Evolutionary conservation across 1,140 invertebrate species (phyloP), one percentile per base, ranked within the genome.

Genomic region (Coptotermes formosanus): DNA sequence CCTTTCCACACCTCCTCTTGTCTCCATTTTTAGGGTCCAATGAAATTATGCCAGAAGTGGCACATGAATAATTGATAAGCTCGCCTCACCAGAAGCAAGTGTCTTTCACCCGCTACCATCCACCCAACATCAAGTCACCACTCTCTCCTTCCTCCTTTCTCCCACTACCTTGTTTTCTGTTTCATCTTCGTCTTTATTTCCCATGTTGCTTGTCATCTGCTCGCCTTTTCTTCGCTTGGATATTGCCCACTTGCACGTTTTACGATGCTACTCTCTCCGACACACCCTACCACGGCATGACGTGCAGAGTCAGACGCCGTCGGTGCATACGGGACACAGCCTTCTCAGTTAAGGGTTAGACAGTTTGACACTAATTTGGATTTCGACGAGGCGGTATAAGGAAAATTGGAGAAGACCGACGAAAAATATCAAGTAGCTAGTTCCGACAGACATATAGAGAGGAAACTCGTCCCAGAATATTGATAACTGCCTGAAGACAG

Each of bases 361-460:
- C 64, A 75, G 64, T 75, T 75, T 75, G 64, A 75, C 64, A 75
- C n/a, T 75, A 75, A 75, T 75, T 75, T 75, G 64, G 64, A 75
- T n/a, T 75, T 75, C 3, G 64, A 30, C 64, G 64, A 75, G 64
- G 25, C 64, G n/a, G 64, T 75, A 7, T 75, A 75, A 75, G 64
- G n/a, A 75, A 75, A 75, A 75, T 30, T 75, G 64, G 25, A 25
- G 64, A 75, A 75, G 25, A 75, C 64, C 64, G 6, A 25, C 8
- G 3, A 16, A 75, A 75, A 75, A 30, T 75, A 75, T 16, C 25
- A 75, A 75, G 64, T 75, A 75, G 38, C 38, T 38, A 38, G 64
- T 4, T 25, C 9, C n/a, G 9, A 75, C 14, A 30, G 21, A 23
- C 25, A 12, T 64, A 25, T 19, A 23, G 7, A 64, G 59, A 48